phyloP scores from a whole-genome alignment of 2,797 vertebrate species.

The Mareca strepera region DNA sequence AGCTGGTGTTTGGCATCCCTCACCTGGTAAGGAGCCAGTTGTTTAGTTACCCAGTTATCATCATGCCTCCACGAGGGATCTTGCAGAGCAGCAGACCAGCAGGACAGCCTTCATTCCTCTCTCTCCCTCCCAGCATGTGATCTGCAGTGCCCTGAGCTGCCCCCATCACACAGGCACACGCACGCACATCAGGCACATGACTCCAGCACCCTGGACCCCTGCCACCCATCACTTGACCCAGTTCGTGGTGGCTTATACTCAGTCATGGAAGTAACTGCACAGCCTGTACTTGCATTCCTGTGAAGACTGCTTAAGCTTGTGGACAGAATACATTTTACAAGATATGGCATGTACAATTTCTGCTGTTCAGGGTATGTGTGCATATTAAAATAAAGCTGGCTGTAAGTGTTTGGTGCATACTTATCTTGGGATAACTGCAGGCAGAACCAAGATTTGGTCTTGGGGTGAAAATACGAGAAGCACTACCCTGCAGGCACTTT shows the following conservation, averaged over 20 bases:
- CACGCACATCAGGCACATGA: neutral
- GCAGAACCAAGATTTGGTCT: neutral
- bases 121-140: neutral
- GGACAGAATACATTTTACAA: neutral
- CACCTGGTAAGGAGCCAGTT: neutral
- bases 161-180: fast-evolving
- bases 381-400: neutral
- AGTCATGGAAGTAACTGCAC: neutral
- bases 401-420: neutral
- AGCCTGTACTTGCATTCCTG: neutral
- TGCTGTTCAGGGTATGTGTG: neutral
- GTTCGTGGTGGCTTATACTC: neutral
- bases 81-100: neutral
- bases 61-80: neutral
- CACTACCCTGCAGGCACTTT: neutral
- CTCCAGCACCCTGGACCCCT: neutral
- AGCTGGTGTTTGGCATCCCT: neutral
- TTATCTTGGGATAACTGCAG: neutral
- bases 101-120: neutral
- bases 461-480: neutral
- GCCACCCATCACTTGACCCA: neutral
- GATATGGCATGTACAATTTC: neutral
- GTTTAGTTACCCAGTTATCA: neutral
- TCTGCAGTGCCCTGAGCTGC: fast-evolving
- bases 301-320: neutral